phyloP scores from a whole-genome alignment of 2,113 vertebrate species.

The Oncorhynchus keta region DNA sequence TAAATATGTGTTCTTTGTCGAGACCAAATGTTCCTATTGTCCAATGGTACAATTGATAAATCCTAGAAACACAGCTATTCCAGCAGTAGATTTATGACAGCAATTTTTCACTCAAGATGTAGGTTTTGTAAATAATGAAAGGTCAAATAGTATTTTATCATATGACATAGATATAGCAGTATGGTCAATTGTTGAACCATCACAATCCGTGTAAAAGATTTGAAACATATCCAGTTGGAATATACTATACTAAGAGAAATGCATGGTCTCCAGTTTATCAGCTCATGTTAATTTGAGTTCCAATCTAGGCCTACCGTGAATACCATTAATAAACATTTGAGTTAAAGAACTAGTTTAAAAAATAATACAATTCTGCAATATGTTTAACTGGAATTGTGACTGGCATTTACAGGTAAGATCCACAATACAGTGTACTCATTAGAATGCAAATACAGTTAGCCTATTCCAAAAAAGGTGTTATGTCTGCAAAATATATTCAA shows the following conservation, averaged over 20 bases:
- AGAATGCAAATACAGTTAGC: constrained; percentile 30
- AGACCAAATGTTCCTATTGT: constrained; percentile 17
- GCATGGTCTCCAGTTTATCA: neutral
- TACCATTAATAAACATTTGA: neutral
- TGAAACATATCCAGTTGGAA: neutral
- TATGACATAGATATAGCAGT: neutral
- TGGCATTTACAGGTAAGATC: constrained; percentile 61
- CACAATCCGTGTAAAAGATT: neutral
- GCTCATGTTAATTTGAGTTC: neutral
- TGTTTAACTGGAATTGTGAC: constrained; percentile 46
- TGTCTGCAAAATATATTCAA: constrained; percentile 50
- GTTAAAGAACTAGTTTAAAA: constrained; percentile 40
- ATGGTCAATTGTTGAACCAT: neutral
- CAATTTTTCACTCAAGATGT: neutral
- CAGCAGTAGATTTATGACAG: neutral
- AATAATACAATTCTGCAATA: constrained; percentile 26
- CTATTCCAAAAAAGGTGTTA: constrained; percentile 34
- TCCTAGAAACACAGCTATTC: neutral
- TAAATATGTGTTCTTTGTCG: constrained; percentile 21
- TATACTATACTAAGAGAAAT: neutral
- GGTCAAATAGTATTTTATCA: neutral
- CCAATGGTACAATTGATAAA: constrained; percentile 7
- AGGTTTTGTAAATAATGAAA: neutral
- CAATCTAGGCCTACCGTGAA: neutral
- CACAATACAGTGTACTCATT: constrained; percentile 53